These are phyloP conservation scores for Coregonus ussuriensis DNA, from an alignment of 2,797 vertebrate species.

Conservation along the genomic window DNA sequence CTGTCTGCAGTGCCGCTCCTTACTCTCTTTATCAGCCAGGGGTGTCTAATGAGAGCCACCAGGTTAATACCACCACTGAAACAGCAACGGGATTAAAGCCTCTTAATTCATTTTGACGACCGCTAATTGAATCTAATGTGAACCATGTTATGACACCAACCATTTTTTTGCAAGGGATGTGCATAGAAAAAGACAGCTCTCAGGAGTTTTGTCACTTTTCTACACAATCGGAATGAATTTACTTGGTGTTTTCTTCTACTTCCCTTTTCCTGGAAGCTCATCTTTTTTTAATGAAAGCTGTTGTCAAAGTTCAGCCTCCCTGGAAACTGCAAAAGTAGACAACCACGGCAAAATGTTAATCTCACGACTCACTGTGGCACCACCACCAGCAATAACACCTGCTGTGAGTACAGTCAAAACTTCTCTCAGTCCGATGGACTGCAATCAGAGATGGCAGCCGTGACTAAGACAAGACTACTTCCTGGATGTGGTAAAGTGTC, in stretches of 20 bases:
- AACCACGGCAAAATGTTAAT: slow-evolving; percentile 43
- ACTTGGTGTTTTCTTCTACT: slow-evolving; percentile 42
- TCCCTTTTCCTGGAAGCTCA: slow-evolving; percentile 12
- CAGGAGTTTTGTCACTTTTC: slow-evolving; percentile 41
- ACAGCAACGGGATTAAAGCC: slow-evolving; percentile 71
- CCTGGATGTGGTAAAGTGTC: slow-evolving; percentile 57
- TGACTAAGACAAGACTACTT: slow-evolving; percentile 65
- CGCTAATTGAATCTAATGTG: slow-evolving; percentile 72
- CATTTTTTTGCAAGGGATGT: slow-evolving; percentile 46
- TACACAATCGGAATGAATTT: slow-evolving; percentile 44
- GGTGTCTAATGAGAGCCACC: slow-evolving; percentile 77
- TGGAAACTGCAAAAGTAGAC: slow-evolving; percentile 51
- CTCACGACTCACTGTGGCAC: slow-evolving; percentile 40
- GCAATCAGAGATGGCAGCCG: slow-evolving; percentile 61
- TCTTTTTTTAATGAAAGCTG: slow-evolving; percentile 33
- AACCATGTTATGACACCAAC: slow-evolving; percentile 67
- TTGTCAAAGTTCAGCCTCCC: slow-evolving; percentile 40
- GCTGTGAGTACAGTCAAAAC: slow-evolving; percentile 51
- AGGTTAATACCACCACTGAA: slow-evolving; percentile 76
- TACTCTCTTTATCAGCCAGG: slow-evolving; percentile 76
- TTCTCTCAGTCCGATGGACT: slow-evolving; percentile 55
- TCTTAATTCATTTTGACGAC: slow-evolving; percentile 76
- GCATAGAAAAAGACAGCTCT: slow-evolving; percentile 35
- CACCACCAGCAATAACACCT: slow-evolving; percentile 58
- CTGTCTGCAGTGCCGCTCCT: slow-evolving; percentile 64